Evolutionary conservation across 2,113 vertebrate genomes (phyloP).

Genomic region (Gasterosteus nipponicus): DNA sequence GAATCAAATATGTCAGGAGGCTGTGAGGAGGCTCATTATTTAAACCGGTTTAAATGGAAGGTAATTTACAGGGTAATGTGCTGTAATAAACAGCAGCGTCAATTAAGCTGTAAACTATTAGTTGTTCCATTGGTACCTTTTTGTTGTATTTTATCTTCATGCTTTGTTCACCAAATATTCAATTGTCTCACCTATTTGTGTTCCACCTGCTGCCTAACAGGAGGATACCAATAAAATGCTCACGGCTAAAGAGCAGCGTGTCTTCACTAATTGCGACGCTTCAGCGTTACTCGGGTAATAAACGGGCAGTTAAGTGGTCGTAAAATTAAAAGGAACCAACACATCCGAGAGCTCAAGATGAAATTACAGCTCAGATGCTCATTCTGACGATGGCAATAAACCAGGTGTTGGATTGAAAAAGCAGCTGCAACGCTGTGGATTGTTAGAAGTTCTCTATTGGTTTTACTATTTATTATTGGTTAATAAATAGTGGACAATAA

Average conservation of each 20-base stretch:
- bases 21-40: not conserved
- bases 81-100: slow-evolving; percentile 5
- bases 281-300: slow-evolving; percentile 19
- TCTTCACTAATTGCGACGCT: slow-evolving; percentile 21
- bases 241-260: not conserved
- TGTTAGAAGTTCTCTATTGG: not conserved
- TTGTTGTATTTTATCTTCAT: slow-evolving; percentile 22
- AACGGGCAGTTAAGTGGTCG: slow-evolving; percentile 14
- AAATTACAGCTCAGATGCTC: slow-evolving; percentile 27
- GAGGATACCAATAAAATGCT: slow-evolving; percentile 40
- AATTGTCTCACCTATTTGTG: slow-evolving; percentile 19
- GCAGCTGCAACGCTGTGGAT: not conserved
- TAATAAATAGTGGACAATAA: too few relatives aligned
- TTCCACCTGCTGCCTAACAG: slow-evolving; percentile 24
- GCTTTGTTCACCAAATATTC: slow-evolving; percentile 19
- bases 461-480: slow-evolving; percentile 10
- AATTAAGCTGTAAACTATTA: slow-evolving; percentile 16
- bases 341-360: slow-evolving; percentile 7
- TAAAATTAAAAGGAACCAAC: slow-evolving; percentile 36
- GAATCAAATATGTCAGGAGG: not conserved
- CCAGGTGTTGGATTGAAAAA: slow-evolving; percentile 25
- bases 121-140: slow-evolving; percentile 18
- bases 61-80: slow-evolving; percentile 2
- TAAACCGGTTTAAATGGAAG: slow-evolving; percentile 1
- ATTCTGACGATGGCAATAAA: slow-evolving; percentile 20